A percentile compares a stretch with the other conserved stretches of the same genome.
Evolutionary conservation across 2,113 vertebrate species (phyloP).

Genomic region (Cephalophus harveyi): DNA sequence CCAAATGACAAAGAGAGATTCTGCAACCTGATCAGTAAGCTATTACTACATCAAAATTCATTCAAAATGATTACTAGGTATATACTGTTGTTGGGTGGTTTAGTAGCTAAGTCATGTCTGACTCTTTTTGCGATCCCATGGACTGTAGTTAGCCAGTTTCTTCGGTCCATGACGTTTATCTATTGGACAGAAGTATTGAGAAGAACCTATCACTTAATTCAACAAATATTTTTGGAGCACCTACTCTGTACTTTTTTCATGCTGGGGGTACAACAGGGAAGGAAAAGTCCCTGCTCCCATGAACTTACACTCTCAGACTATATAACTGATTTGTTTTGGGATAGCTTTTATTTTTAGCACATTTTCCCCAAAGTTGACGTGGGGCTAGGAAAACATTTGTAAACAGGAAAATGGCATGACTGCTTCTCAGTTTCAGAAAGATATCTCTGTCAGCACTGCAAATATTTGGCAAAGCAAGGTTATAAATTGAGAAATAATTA

Average conservation of each 20-base stretch:
- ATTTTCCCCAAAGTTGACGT: background rate
- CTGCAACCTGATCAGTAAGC: background rate
- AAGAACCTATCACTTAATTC: background rate
- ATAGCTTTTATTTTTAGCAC: background rate
- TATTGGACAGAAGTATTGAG: background rate
- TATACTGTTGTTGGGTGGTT: background rate
- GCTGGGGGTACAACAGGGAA: background rate
- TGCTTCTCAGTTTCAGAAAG: background rate
- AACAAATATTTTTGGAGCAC: background rate
- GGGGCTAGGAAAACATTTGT: background rate
- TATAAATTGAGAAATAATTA: constrained; percentile 39
- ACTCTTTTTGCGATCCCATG: background rate
- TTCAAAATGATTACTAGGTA: background rate
- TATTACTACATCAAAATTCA: background rate
- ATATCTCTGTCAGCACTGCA: background rate
- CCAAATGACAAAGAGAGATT: background rate
- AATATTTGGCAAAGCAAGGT: constrained; percentile 3
- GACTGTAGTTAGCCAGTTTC: background rate
- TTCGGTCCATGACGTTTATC: background rate
- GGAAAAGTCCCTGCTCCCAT: background rate
- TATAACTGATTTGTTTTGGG: background rate
- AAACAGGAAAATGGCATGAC: background rate
- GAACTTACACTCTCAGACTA: background rate
- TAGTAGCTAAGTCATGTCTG: background rate
- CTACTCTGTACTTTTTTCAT: background rate